Percentiles rank a stretch among this genome's conserved stretches.
These are phyloP conservation scores for Lasioglossum marginatum DNA, from an alignment of 2,888 invertebrate genomes.

Conservation along the genomic window DNA sequence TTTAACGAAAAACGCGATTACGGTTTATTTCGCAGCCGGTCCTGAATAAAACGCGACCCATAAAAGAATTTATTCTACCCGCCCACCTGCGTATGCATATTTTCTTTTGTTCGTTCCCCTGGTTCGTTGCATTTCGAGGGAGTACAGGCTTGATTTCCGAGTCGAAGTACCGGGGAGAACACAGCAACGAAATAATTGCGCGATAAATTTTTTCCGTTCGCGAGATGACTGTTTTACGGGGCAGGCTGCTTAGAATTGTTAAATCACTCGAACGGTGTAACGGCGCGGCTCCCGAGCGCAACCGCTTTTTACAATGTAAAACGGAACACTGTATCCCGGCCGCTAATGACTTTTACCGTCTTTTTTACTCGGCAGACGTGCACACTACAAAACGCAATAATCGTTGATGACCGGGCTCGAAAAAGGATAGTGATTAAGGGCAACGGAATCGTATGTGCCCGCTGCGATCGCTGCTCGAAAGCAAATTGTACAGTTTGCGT, in stretches of 20 bases:
- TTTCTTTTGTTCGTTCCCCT: not conserved
- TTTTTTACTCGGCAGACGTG: constrained; percentile 49
- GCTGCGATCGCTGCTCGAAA: not conserved
- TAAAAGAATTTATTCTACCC: constrained; percentile 14
- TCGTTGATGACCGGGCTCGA: constrained; percentile 42
- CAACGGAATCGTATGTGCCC: not conserved
- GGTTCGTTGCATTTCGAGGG: not conserved
- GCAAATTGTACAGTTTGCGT: not conserved
- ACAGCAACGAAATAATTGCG: not conserved
- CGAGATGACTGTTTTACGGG: not conserved
- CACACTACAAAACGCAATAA: constrained; percentile 52
- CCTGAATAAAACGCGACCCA: not conserved
- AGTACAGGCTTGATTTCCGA: not conserved
- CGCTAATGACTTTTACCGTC: constrained; percentile 64
- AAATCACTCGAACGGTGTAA: constrained; percentile 14
- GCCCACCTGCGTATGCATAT: not conserved
- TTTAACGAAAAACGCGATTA: constrained; percentile 26
- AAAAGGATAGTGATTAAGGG: constrained; percentile 54
- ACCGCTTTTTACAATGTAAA: constrained; percentile 31
- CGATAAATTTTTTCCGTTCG: not conserved
- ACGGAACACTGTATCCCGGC: constrained; percentile 40
- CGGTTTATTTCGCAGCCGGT: not conserved
- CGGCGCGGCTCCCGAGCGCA: not conserved
- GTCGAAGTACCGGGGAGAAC: not conserved
- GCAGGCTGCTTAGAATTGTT: constrained; percentile 8